phyloP scores from a whole-genome alignment of 2,888 invertebrate genomes.

The Lysandra bellargus region DNA sequence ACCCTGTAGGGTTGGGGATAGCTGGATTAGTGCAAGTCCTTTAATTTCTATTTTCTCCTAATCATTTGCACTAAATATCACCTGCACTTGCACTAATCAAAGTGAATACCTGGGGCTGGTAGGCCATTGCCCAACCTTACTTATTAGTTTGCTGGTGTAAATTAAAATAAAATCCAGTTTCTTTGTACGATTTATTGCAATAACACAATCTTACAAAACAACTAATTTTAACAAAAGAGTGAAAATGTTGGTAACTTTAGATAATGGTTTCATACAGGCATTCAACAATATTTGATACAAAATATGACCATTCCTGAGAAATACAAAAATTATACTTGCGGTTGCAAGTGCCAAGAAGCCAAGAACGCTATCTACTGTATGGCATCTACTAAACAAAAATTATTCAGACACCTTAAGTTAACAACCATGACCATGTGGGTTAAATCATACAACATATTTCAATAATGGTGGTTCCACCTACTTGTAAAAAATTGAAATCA shows the following conservation, averaged over 20 bases:
- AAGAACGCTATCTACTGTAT: not conserved
- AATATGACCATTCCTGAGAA: not conserved
- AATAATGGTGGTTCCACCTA: not conserved
- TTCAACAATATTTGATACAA: not conserved
- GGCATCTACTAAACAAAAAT: not conserved
- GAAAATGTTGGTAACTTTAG: constrained; percentile 74
- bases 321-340: not conserved
- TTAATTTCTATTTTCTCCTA: too few relatives aligned
- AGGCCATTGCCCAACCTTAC: too few relatives aligned
- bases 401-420: not conserved
- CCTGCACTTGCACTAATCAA: too few relatives aligned
- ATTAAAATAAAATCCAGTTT: constrained; percentile 42
- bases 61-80: too few relatives aligned
- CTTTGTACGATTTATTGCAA: constrained; percentile 77
- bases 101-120: too few relatives aligned
- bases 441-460: too few relatives aligned
- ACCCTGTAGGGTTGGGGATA: too few relatives aligned
- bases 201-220: constrained; percentile 76
- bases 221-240: constrained; percentile 67
- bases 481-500: not conserved
- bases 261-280: constrained; percentile 52
- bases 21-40: too few relatives aligned
- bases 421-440: too few relatives aligned
- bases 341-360: not conserved
- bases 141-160: too few relatives aligned